Percentiles rank a stretch among this genome's conserved stretches.
Conservation (phyloP, 2,888 invertebrate genomes). For the Marronus borbonicus region DNA sequence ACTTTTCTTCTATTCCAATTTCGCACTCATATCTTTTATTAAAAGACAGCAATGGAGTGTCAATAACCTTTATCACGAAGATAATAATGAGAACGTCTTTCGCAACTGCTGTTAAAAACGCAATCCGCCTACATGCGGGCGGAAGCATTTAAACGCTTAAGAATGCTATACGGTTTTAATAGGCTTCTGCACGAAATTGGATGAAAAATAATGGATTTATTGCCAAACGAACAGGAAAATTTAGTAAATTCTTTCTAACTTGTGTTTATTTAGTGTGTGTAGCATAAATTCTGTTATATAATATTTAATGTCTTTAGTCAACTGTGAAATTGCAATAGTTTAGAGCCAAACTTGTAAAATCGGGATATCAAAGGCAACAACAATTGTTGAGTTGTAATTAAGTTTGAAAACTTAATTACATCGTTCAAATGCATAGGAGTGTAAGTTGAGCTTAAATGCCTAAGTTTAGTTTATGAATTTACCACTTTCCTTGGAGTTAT, state of each 20-base stretch:
- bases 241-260: background rate
- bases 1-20: background rate
- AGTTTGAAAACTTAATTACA: too few species aligned
- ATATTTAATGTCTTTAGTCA: too few species aligned
- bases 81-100: conserved; percentile 8
- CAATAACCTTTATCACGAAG: conserved; percentile 20
- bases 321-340: too few species aligned
- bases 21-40: background rate
- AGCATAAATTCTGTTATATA: too few species aligned
- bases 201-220: background rate
- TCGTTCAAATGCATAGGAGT: too few species aligned
- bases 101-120: background rate
- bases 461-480: too few species aligned
- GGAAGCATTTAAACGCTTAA: conserved; percentile 19
- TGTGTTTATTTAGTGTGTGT: background rate
- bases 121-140: conserved; percentile 1
- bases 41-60: background rate
- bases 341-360: too few species aligned
- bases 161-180: conserved; percentile 11
- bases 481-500: too few species aligned
- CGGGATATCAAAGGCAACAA: too few species aligned
- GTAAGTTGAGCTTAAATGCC: too few species aligned
- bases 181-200: background rate
- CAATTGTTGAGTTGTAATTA: too few species aligned
- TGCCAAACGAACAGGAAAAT: conserved; percentile 16